Percentiles rank a stretch among this genome's conserved stretches.
Conservation (phyloP, 2,888 invertebrate genomes). For the Yponomeuta malinellus region DNA sequence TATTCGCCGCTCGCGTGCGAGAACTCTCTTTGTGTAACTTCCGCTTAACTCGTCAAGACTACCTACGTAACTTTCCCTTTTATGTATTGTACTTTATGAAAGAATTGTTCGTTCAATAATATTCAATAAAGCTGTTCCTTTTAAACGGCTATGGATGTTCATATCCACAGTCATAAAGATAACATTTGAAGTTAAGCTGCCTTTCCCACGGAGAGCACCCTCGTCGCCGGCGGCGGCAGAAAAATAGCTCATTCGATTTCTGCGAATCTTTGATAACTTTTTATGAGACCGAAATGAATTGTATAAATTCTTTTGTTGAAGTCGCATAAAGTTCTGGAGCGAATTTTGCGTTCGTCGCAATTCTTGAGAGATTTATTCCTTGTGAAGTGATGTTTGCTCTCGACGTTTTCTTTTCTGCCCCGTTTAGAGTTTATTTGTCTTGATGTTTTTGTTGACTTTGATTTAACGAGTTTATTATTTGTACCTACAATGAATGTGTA, state of each 20-base stretch:
- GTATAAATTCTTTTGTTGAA: slow-evolving; percentile 65
- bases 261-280: slow-evolving; percentile 69
- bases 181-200: slow-evolving; percentile 43
- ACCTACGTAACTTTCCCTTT: slow-evolving; percentile 7
- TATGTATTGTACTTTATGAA: slow-evolving; percentile 2
- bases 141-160: neutral
- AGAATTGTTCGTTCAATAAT: neutral
- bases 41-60: neutral
- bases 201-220: slow-evolving; percentile 53
- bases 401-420: slow-evolving; percentile 28
- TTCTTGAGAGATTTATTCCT: slow-evolving; percentile 51
- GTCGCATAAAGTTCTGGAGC: slow-evolving; percentile 59
- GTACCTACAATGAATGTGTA: neutral
- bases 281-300: slow-evolving; percentile 69
- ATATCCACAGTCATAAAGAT: slow-evolving; percentile 23
- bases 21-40: too few species aligned
- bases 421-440: slow-evolving; percentile 8
- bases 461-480: slow-evolving; percentile 13
- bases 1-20: too few species aligned
- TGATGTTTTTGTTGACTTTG: slow-evolving; percentile 13
- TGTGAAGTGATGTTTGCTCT: slow-evolving; percentile 47
- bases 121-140: neutral
- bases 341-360: slow-evolving; percentile 57
- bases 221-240: slow-evolving; percentile 42
- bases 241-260: slow-evolving; percentile 64